Base-by-base conservation (phyloP, 2,888 invertebrate genomes). In the Drosophila macrothrix region DNA sequence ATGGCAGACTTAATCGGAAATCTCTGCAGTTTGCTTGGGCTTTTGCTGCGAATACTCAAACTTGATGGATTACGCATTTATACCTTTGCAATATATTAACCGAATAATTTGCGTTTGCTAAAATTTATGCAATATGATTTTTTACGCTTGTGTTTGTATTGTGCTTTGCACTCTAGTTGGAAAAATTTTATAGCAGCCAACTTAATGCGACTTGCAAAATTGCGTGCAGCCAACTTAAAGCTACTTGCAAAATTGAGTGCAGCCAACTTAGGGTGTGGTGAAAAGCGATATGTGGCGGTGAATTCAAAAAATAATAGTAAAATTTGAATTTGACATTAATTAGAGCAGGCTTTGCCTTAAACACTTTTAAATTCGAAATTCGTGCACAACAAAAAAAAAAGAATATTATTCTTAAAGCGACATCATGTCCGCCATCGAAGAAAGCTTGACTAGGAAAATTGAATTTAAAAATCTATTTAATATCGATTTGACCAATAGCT, bases 401-500 rank as follows among this genome's bases (percentile, higher is more conserved):
- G 53, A 14, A 31, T 54, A 64, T 52, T 62, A 10, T 54, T 22
- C 53, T n/a, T 6, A 31, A 31, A 31, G 16, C 58, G 41, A 31
- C 43, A 74, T n/a, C 19, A 80, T 77, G 77, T 67, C 67, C 7
- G 39, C 52, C 4, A 49, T 3, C n/a, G 61, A 61, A 14, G 50
- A n/a, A 52, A 19, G 14, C 25, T 16, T 31, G 19, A 43, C 39
- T 16, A 37, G 19, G 39, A 49, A 67, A 77, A 62, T 62, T 46
- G 39, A 58, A 9, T 22, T 63, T 33, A 39, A 63, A 10, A 53
- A 55, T 39, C 37, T 56, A 25, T 60, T 50, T 1, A 59, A 67
- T 25, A 29, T 66, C 22, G 78, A 79, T 65, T 22, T 78, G 29
- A 73, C 62, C 22, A 41, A 79, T 52, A 58, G 50, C 41, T 80